Evolutionary conservation across 2,888 invertebrate genomes (phyloP).

Genomic region (Corythucha ciliata): DNA sequence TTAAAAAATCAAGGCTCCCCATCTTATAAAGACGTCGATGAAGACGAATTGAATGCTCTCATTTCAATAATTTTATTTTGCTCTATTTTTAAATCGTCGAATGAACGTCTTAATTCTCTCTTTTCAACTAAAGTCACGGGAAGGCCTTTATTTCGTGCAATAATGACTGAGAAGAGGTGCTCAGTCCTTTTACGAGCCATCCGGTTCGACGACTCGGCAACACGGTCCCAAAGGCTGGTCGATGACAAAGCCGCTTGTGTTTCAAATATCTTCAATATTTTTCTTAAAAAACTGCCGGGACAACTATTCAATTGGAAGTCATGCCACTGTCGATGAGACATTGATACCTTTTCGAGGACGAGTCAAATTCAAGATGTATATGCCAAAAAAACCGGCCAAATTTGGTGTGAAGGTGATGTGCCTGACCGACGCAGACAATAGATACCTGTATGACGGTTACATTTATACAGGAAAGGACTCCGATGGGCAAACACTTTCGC

Average conservation of each 20-base stretch:
- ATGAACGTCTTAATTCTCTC: constrained; percentile 4
- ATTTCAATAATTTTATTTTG: constrained; percentile 9
- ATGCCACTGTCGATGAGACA: constrained; percentile 25
- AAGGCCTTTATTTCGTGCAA: constrained; percentile 16
- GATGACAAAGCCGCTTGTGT: constrained; percentile 20
- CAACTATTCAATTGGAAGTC: constrained; percentile 19
- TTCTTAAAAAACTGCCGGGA: constrained; percentile 24
- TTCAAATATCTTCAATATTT: constrained; percentile 20
- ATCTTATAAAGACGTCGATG: not conserved
- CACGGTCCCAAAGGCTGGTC: constrained; percentile 3
- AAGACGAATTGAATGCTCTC: not conserved
- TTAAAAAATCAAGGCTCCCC: not conserved
- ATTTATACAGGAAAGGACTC: constrained; percentile 37
- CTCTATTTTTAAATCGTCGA: constrained; percentile 17
- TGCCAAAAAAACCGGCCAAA: constrained; percentile 33
- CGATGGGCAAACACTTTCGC: constrained; percentile 35
- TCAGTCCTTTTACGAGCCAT: constrained; percentile 8
- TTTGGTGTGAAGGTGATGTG: constrained; percentile 35
- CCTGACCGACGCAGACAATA: constrained; percentile 32
- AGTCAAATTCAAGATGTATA: constrained; percentile 24
- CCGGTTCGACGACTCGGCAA: constrained; percentile 17
- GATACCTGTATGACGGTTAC: constrained; percentile 36
- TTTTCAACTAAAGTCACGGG: constrained; percentile 12
- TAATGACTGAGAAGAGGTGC: constrained; percentile 15
- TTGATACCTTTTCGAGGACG: constrained; percentile 26